These are phyloP conservation scores for Datnioides undecimradiatus DNA, from an alignment of 2,113 vertebrate species.

Conservation along the genomic window DNA sequence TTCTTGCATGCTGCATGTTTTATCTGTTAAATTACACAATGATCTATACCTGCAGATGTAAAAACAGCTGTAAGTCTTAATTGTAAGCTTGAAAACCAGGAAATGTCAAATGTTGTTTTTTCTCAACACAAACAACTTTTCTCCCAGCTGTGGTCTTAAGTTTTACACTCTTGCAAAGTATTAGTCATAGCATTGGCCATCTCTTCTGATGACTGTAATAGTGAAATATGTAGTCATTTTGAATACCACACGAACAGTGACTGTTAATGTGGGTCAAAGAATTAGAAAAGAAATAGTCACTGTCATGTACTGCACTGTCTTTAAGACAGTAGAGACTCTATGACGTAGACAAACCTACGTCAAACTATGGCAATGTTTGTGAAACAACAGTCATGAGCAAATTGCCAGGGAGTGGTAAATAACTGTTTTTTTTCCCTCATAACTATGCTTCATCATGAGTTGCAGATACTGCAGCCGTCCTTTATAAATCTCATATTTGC, in stretches of 20 bases:
- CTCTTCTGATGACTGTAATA: neutral
- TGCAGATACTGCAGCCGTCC: neutral
- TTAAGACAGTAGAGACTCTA: neutral
- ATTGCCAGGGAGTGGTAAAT: neutral
- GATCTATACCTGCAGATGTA: neutral
- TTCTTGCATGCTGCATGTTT: neutral
- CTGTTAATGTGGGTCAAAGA: constrained; percentile 9
- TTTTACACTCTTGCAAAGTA: neutral
- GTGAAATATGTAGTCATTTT: constrained; percentile 8
- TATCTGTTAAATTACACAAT: neutral
- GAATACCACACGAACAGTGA: neutral
- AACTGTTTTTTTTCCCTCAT: neutral
- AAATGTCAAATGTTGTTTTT: neutral
- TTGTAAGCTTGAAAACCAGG: neutral
- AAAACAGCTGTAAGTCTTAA: neutral
- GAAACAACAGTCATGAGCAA: neutral
- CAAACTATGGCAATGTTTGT: neutral
- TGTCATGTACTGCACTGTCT: neutral
- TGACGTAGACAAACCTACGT: no score
- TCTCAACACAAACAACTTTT: no score
- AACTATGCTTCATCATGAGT: neutral
- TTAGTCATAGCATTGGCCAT: constrained; percentile 7
- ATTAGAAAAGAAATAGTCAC: constrained; percentile 4
- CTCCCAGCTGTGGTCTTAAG: no score
- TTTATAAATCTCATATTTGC: neutral